A percentile compares a stretch with the other conserved stretches of the same genome.
phyloP scores from a whole-genome alignment of 2,113 vertebrate genomes.

The Grammomys surdaster region DNA sequence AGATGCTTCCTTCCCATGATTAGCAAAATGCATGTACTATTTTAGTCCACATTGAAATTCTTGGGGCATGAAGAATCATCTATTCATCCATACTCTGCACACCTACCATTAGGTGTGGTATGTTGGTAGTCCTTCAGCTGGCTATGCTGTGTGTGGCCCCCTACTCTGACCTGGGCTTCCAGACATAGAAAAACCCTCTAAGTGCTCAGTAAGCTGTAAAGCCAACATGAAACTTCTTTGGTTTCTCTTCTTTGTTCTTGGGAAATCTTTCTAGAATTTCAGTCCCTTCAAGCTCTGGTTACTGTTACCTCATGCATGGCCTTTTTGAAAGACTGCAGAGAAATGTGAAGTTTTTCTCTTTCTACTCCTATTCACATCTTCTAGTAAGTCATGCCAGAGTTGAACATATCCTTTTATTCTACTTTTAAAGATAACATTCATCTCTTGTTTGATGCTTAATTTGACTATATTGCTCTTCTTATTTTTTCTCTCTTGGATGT shows the following conservation, averaged over 20 bases:
- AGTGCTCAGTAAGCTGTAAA: neutral
- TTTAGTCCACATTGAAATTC: neutral
- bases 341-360: neutral
- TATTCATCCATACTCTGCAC: neutral
- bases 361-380: neutral
- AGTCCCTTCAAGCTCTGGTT: neutral
- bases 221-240: neutral
- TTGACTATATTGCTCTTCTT: neutral
- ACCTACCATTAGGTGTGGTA: neutral
- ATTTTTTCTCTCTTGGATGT: neutral
- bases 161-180: neutral
- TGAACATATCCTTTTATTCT: neutral
- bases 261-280: neutral
- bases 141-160: neutral
- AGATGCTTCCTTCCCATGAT: neutral
- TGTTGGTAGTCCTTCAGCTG: fast-evolving
- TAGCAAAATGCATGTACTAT: neutral
- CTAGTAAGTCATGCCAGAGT: constrained; percentile 15
- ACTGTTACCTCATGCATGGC: neutral
- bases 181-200: neutral
- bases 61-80: neutral
- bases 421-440: neutral
- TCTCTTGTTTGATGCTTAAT: neutral
- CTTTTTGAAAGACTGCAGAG: neutral
- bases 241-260: neutral